Evolutionary conservation across 2,888 invertebrate species (phyloP), one percentile per base, ranked within the genome.

Genomic region (Cataglyphis rosenhaueri): DNA sequence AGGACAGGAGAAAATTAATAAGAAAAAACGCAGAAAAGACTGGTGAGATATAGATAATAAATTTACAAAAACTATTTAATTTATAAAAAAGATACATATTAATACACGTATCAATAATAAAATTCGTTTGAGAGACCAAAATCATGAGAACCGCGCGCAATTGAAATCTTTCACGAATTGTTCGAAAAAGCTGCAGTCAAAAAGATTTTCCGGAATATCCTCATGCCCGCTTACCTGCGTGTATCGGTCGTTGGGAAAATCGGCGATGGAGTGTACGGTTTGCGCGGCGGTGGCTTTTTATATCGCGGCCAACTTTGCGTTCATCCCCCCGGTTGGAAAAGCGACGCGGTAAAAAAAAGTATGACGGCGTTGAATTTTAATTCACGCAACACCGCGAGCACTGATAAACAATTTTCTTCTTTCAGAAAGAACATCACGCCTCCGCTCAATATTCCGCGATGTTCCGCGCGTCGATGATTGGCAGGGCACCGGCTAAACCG

Each of bases 381-480:
- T 92, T 91, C 89, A 66, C 84, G 85, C 83, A 84, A 44, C 44
- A 59, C 78, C 82, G 65, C 71, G 38, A 41, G 41, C 38, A 75
- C 15, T 78, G 91, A 92, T 91, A 92, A 92, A 92, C 90, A 91
- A 92, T 91, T 92, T 91, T 85, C 90, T 85, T 91, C 79, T 82
- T 65, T 82, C 73, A 73, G 32, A 76, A 76, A 68, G 61, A 35
- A 70, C 82, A n/a, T 52, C 52, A 52, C 55, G 81, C 81, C 75
- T 57, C 61, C 75, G 59, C 64, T 92, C 91, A 87, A 91, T 92
- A 92, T 91, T 92, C 91, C 83, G 57, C 81, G 79, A 79, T 81
- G 85, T 85, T 83, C 18, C 8, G 73, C 65, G 52, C 52, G 25
- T 71, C 44, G 76, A 86, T 91, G 92, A 92, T 90, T 91, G 92